phyloP scores from a whole-genome alignment of 2,888 invertebrate species.

The Lasius platythorax region DNA sequence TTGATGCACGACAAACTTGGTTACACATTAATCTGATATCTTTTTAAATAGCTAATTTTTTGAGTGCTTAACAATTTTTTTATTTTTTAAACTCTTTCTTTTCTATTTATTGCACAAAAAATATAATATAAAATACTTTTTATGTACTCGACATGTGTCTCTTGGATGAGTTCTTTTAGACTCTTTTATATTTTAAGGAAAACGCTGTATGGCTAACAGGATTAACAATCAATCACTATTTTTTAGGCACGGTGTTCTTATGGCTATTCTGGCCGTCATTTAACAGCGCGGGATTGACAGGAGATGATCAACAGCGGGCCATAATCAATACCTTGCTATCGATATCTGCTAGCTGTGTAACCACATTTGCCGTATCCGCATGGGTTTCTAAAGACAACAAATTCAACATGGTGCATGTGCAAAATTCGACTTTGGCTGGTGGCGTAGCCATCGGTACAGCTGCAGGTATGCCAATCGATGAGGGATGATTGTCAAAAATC shows the following conservation, averaged over 20 bases:
- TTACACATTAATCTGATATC: too few relatives aligned
- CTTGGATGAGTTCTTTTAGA: too few relatives aligned
- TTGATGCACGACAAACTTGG: too few relatives aligned
- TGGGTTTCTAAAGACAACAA: conserved; percentile 91
- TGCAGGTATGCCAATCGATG: conserved; percentile 84
- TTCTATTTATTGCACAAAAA: too few relatives aligned
- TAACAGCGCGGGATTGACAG: conserved; percentile 93
- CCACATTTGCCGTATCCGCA: conserved; percentile 94
- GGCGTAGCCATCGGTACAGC: conserved; percentile 96
- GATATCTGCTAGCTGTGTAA: conserved; percentile 93
- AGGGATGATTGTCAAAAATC: not conserved
- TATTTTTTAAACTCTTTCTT: too few relatives aligned
- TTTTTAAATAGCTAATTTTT: too few relatives aligned
- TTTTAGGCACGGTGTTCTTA: conserved; percentile 94
- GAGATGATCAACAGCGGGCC: conserved; percentile 92
- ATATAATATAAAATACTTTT: too few relatives aligned
- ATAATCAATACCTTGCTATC: conserved; percentile 97
- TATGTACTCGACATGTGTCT: too few relatives aligned
- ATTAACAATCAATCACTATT: not conserved
- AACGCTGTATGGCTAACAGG: not conserved
- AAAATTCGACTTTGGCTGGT: conserved; percentile 97
- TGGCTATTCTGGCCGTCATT: conserved; percentile 99
- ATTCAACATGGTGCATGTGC: conserved; percentile 97
- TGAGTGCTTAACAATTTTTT: too few relatives aligned
- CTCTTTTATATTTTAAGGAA: too few relatives aligned